phyloP scores from a whole-genome alignment of 2,113 vertebrate genomes.

The Herpetotheres cachinnans region DNA sequence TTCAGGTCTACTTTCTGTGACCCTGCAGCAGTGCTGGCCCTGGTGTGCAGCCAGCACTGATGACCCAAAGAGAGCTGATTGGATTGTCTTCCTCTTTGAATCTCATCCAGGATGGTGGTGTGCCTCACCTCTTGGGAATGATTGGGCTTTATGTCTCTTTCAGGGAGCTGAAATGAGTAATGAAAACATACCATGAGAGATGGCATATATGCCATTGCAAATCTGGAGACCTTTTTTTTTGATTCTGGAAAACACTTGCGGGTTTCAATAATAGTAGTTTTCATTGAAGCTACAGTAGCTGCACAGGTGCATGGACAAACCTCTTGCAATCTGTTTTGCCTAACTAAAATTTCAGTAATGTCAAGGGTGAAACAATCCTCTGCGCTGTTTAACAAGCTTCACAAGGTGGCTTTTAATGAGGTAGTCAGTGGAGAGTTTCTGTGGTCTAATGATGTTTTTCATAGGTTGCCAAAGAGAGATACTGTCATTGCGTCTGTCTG shows the following conservation, averaged over 20 bases:
- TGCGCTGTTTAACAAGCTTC: not conserved
- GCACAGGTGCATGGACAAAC: not conserved
- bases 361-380: not conserved
- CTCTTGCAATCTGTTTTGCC: not conserved
- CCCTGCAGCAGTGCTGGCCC: not conserved
- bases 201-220: not conserved
- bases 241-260: not conserved
- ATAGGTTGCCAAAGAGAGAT: not conserved
- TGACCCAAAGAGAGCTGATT: not conserved
- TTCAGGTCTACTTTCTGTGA: not conserved
- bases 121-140: not conserved
- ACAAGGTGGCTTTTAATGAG: not conserved
- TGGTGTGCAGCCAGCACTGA: accelerated
- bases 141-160: not conserved
- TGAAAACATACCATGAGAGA: not conserved
- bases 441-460: not conserved
- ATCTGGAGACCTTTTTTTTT: not conserved
- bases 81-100: not conserved
- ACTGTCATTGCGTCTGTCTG: not conserved
- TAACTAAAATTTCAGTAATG: not conserved
- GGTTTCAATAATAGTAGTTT: not conserved
- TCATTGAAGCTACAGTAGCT: not conserved
- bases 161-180: not conserved
- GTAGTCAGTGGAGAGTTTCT: not conserved
- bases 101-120: too few species aligned